Conservation (phyloP, 2,888 invertebrate genomes). For the Sabatieria punctata region DNA sequence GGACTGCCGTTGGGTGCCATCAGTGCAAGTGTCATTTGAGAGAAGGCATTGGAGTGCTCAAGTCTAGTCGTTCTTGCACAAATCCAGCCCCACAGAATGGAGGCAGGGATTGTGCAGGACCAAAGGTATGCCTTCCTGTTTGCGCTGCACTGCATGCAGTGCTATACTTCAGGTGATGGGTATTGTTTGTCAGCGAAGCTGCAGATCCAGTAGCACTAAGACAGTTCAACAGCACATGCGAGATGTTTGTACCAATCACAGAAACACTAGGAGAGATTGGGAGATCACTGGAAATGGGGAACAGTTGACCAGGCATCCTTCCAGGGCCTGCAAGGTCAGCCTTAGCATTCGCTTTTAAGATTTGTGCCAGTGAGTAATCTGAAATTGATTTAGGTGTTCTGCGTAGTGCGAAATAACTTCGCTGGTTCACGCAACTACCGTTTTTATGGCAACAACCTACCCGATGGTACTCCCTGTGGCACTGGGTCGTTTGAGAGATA, state of each 20-base stretch:
- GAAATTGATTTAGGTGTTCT: constrained; percentile 23
- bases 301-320: constrained; percentile 25
- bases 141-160: not conserved
- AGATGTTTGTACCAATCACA: constrained; percentile 24
- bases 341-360: too few species aligned
- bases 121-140: too few species aligned
- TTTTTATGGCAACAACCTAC: constrained; percentile 30
- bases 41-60: too few species aligned
- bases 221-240: constrained; percentile 18
- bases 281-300: constrained; percentile 27
- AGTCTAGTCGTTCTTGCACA: constrained; percentile 18
- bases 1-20: too few species aligned
- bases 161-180: not conserved
- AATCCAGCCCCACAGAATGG: constrained; percentile 27
- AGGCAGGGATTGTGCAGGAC: constrained; percentile 24
- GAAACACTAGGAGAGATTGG: constrained; percentile 20
- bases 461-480: constrained; percentile 30
- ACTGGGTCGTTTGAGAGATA: constrained; percentile 17
- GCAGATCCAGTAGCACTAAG: not conserved
- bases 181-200: not conserved
- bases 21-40: too few species aligned
- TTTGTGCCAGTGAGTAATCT: not conserved
- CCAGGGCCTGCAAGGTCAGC: constrained; percentile 29
- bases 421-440: constrained; percentile 26
- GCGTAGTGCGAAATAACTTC: constrained; percentile 23